Evolutionary conservation across 2,797 vertebrate species (phyloP), one percentile per base, ranked within the genome.

Genomic region (Artibeus lituratus): DNA sequence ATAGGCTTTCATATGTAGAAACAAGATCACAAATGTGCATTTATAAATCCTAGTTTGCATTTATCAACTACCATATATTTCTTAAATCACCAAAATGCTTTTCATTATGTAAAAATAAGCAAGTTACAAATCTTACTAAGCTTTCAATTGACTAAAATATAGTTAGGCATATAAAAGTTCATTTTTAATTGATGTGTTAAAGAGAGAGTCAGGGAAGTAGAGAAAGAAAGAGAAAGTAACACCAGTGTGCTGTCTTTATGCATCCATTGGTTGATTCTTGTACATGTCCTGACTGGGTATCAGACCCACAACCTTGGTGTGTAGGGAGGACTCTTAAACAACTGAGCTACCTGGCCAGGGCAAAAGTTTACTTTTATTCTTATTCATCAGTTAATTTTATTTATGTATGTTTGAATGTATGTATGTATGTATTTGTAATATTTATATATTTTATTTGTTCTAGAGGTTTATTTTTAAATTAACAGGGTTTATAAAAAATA

Each of bases 111-210:
- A 84, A 94, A 94, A 49, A 7, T 73, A 72, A 59, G 14, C 19
- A 83, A 35, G 74, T 95, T 86, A 53, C 3, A 37, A 74, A 78
- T 90, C 7, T 90, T 3, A 81, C 10, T 51, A 89, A 12, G 2
- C 44, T 88, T 90, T 42, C 16, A 90, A 24, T 55, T 87, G n/a
- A 88, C 89, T 91, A 35, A 90, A 73, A 78, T 70, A 53, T 88
- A 22, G 22, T 62, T 81, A 59, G 22, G 1, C 42, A 57, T 21
- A 8, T 73, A 44, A 51, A 77, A 14, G 10, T 22, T 77, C 51
- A 24, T 77, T 67, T 67, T n/a, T 67, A 67, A 62, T 62, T 62
- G 12, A 62, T 62, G 29, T 62, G 32, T 62, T 62, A 35, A 16
- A 67, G 32, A 67, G 6, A 67, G 16, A 67, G 16, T 7, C 7